These are phyloP conservation scores for Jordanella pulchra DNA, from an alignment of 2,797 vertebrate species.

Conservation along the genomic window DNA sequence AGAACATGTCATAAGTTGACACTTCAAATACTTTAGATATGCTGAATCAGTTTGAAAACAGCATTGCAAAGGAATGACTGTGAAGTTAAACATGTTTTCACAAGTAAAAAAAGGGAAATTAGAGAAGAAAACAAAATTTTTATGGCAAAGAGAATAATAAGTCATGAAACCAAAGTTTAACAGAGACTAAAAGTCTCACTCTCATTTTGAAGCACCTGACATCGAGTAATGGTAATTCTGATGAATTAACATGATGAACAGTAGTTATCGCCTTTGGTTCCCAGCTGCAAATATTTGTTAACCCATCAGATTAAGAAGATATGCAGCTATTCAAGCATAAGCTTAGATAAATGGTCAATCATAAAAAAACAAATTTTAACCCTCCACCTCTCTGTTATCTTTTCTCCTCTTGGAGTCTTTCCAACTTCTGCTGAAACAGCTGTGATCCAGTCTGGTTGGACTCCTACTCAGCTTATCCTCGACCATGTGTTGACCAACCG, in stretches of 20 bases:
- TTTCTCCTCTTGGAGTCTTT: constrained; percentile 34
- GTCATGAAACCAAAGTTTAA: constrained; percentile 33
- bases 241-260: constrained; percentile 35
- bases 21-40: neutral
- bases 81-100: neutral
- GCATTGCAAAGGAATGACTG: neutral
- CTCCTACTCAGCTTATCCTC: constrained; percentile 45
- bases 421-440: constrained; percentile 68
- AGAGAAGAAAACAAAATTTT: neutral
- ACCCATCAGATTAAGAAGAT: neutral
- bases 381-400: constrained; percentile 29
- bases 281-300: constrained; percentile 31
- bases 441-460: constrained; percentile 45
- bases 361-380: constrained; percentile 3
- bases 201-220: constrained; percentile 15
- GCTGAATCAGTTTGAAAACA: constrained; percentile 3
- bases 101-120: neutral
- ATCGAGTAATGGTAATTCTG: constrained; percentile 29
- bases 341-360: constrained; percentile 1
- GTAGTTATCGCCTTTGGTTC: constrained; percentile 23
- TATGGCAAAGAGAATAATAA: constrained; percentile 25
- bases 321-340: neutral
- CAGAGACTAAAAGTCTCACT: constrained; percentile 30
- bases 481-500: constrained; percentile 39
- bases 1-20: neutral